phyloP scores from a whole-genome alignment of 2,797 vertebrate genomes.

The Crax fasciolata region DNA sequence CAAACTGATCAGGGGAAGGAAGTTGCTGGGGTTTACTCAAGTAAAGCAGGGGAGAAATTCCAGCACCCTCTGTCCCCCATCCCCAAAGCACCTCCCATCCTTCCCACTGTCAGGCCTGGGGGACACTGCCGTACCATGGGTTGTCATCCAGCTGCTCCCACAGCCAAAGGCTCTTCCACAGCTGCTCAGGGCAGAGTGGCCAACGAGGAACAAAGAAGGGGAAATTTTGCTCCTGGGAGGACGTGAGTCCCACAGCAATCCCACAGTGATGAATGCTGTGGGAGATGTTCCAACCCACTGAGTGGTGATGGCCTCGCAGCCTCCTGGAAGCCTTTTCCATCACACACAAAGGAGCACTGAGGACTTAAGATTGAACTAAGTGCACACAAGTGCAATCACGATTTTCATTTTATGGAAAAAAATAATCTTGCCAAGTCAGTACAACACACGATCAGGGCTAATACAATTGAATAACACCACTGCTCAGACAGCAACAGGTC shows the following conservation, averaged over 20 bases:
- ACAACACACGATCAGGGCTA: neutral
- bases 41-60: neutral
- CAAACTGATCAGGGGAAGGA: neutral
- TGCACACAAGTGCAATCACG: neutral
- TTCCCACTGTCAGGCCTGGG: neutral
- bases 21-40: neutral
- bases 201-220: neutral
- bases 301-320: fast-evolving
- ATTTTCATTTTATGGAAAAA: neutral
- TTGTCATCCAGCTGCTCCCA: neutral
- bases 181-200: neutral
- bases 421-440: neutral
- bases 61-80: neutral
- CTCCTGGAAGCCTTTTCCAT: neutral
- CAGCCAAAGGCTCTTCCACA: neutral
- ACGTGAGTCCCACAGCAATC: neutral
- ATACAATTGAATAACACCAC: neutral
- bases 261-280: fast-evolving
- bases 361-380: neutral
- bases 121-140: neutral
- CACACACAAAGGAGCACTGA: neutral
- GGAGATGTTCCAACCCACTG: neutral
- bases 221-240: neutral
- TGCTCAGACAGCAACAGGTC: neutral
- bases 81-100: fast-evolving